These are phyloP conservation scores for Agrochola lychnidis DNA, from an alignment of 2,888 invertebrate species.

Conservation along the genomic window DNA sequence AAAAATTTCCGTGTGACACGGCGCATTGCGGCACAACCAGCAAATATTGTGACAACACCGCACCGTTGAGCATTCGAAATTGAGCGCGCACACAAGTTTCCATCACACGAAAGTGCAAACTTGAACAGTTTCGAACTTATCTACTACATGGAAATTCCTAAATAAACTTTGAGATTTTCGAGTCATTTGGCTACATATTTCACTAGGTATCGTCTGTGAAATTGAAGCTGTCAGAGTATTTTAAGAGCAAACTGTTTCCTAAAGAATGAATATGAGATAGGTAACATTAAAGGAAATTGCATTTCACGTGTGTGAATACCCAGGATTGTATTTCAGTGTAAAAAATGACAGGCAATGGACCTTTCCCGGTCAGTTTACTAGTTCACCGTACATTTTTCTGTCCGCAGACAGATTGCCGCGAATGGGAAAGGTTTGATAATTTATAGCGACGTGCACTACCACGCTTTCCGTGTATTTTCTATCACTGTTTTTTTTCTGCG, in stretches of 20 bases:
- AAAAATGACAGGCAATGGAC: constrained; percentile 39
- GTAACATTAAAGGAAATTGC: constrained; percentile 40
- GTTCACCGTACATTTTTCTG: constrained; percentile 48
- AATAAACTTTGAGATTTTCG: constrained; percentile 65
- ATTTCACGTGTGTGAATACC: constrained; percentile 24
- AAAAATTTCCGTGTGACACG: constrained; percentile 74
- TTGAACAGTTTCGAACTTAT: constrained; percentile 65
- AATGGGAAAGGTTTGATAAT: constrained; percentile 57
- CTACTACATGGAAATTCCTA: constrained; percentile 61
- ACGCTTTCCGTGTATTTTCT: constrained; percentile 43
- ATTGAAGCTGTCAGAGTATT: constrained; percentile 45
- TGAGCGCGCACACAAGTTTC: constrained; percentile 60
- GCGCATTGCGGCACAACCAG: constrained; percentile 74
- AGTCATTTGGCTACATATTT: constrained; percentile 63
- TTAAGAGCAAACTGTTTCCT: constrained; percentile 23
- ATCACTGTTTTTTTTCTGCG: constrained; percentile 27
- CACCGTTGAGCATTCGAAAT: constrained; percentile 62
- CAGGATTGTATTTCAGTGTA: constrained; percentile 38
- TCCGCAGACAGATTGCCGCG: constrained; percentile 59
- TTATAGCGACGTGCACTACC: constrained; percentile 63
- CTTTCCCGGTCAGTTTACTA: constrained; percentile 48
- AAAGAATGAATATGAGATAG: constrained; percentile 18
- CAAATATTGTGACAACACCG: constrained; percentile 76
- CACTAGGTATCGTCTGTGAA: constrained; percentile 40
- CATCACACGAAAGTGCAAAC: constrained; percentile 59